Percentiles rank a stretch among this genome's conserved stretches.
These are phyloP conservation scores for Invenusta paracnida DNA, from an alignment of 2,888 invertebrate species.

Conservation along the genomic window DNA sequence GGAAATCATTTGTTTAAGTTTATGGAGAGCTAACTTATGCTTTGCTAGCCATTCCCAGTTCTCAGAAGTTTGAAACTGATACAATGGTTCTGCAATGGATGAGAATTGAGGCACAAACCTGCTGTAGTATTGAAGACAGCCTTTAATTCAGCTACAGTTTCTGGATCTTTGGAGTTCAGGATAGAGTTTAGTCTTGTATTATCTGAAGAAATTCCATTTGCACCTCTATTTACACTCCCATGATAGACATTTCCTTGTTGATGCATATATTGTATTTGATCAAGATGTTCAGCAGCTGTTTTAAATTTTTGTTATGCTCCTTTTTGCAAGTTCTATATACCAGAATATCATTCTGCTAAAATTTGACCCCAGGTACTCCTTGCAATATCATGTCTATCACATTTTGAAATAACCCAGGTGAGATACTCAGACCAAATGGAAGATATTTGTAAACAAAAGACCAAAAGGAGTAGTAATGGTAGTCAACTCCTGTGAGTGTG, in stretches of 20 bases:
- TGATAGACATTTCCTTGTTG: neutral
- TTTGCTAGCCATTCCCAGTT: neutral
- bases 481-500: conserved; percentile 1
- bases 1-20: conserved; percentile 9
- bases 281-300: neutral
- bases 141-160: neutral
- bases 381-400: conserved; percentile 1
- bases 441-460: conserved; percentile 3
- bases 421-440: conserved; percentile 19
- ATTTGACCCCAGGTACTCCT: neutral
- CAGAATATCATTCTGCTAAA: neutral
- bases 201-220: conserved; percentile 15
- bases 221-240: neutral
- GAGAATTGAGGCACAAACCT: conserved; percentile 17
- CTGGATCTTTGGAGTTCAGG: neutral
- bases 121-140: conserved; percentile 8
- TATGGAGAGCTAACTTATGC: neutral
- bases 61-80: neutral
- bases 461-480: conserved; percentile 8
- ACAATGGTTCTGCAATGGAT: conserved; percentile 2
- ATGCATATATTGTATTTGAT: conserved; percentile 26
- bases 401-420: conserved; percentile 8
- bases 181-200: neutral
- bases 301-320: neutral
- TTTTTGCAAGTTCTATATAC: neutral